Percentiles rank a stretch among this genome's conserved stretches.
phyloP scores from a whole-genome alignment of 2,888 invertebrate genomes.

The Eugnorisma glareosa region DNA sequence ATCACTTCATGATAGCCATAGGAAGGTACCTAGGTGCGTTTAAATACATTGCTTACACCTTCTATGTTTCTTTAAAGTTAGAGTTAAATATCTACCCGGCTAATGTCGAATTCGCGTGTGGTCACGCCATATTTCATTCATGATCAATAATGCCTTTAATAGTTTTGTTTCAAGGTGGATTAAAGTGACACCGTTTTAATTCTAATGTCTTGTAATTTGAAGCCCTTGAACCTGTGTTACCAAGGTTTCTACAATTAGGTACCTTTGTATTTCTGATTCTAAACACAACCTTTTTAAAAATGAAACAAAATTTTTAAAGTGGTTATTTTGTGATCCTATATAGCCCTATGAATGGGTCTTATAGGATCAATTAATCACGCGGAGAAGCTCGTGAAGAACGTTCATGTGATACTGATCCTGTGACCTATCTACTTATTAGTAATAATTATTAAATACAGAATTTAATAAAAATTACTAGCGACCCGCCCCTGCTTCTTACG shows the following conservation, averaged over 20 bases:
- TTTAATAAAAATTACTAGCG: neutral
- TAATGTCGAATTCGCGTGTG: slow-evolving; percentile 58
- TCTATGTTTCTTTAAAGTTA: slow-evolving; percentile 11
- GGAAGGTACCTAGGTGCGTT: neutral
- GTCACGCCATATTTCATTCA: slow-evolving; percentile 53
- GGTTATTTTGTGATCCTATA: too few relatives aligned
- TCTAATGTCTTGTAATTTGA: slow-evolving; percentile 28
- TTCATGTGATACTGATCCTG: neutral
- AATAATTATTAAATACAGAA: neutral
- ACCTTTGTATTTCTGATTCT: neutral
- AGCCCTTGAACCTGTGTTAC: slow-evolving; percentile 29
- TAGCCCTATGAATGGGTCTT: too few relatives aligned
- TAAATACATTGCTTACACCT: neutral
- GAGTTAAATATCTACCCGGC: slow-evolving; percentile 13
- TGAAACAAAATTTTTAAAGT: neutral
- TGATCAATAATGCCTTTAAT: slow-evolving; percentile 33
- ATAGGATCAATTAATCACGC: too few relatives aligned
- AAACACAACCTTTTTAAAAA: neutral
- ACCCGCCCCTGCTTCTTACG: too few relatives aligned
- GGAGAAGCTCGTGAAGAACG: too few relatives aligned
- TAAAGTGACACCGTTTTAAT: slow-evolving; percentile 38
- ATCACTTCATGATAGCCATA: slow-evolving; percentile 9
- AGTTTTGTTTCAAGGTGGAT: slow-evolving; percentile 37
- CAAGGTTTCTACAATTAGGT: neutral
- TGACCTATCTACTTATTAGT: neutral